A percentile compares a stretch with the other conserved stretches of the same genome.
Conservation (phyloP, 2,888 invertebrate species). For the Leptopilina drosophilae region DNA sequence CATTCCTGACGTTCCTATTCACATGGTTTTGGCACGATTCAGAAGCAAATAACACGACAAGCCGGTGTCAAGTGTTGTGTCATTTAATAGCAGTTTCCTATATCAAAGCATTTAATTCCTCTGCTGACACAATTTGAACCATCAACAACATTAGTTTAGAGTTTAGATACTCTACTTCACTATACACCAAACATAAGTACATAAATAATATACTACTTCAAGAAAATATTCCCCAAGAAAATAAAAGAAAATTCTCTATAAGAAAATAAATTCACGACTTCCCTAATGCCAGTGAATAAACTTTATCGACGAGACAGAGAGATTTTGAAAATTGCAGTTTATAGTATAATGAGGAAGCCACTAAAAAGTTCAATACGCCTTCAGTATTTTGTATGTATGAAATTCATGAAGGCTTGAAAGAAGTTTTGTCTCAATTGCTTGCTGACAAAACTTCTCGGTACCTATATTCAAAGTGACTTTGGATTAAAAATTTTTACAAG, state of each 20-base stretch:
- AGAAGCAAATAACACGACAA: constrained; percentile 57
- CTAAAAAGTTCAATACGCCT: constrained; percentile 18
- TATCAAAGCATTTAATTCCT: constrained; percentile 65
- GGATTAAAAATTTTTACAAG: not conserved
- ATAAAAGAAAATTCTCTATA: no score
- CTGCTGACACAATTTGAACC: not conserved
- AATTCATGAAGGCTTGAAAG: constrained; percentile 33
- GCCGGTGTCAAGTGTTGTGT: constrained; percentile 66
- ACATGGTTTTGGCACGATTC: constrained; percentile 57
- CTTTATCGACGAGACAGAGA: not conserved
- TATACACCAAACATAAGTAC: no score
- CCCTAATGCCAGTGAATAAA: not conserved
- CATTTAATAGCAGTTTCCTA: constrained; percentile 64
- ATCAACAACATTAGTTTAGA: not conserved
- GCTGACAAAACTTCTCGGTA: not conserved
- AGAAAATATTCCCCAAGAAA: no score
- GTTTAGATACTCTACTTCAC: no score
- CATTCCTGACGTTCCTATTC: constrained; percentile 56
- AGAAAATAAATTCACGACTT: not conserved
- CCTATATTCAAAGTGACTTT: constrained; percentile 16
- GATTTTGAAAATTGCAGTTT: constrained; percentile 31
- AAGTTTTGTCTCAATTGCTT: constrained; percentile 10
- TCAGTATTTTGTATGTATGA: constrained; percentile 21
- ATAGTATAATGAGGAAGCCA: not conserved
- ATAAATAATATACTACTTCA: no score